Percentiles rank a stretch among this genome's conserved stretches.
Evolutionary conservation across 2,113 vertebrate genomes (phyloP).

Genomic region (Dipodomys merriami): DNA sequence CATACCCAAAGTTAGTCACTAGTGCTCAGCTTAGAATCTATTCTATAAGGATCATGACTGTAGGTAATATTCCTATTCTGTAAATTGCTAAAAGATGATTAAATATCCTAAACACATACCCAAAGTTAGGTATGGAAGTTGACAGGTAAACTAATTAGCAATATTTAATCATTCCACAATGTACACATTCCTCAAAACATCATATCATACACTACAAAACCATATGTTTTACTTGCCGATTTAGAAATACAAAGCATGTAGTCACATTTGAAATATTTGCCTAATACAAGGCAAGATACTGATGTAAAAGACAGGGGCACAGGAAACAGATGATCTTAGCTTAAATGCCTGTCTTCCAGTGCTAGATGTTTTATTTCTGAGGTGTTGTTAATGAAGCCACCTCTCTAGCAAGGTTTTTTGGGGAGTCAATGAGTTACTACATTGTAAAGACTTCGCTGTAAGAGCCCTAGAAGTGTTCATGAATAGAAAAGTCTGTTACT

Average conservation of each 20-base stretch:
- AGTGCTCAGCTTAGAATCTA: neutral
- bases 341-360: neutral
- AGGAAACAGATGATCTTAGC: neutral
- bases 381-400: neutral
- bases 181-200: neutral
- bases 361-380: neutral
- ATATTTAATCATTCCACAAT: neutral
- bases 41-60: neutral
- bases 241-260: neutral
- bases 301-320: neutral
- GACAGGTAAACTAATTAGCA: neutral
- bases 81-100: neutral
- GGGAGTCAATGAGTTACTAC: neutral
- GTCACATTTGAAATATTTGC: neutral
- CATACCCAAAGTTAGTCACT: neutral
- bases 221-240: neutral
- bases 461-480: neutral
- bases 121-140: neutral
- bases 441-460: constrained; percentile 7
- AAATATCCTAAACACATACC: neutral
- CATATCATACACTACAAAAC: neutral
- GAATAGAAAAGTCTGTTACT: constrained; percentile 36
- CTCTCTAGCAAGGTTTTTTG: neutral
- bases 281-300: neutral
- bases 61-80: neutral